Conservation (phyloP, 1,140 invertebrate genomes). For the Stenopsyche tienmushanensis region DNA sequence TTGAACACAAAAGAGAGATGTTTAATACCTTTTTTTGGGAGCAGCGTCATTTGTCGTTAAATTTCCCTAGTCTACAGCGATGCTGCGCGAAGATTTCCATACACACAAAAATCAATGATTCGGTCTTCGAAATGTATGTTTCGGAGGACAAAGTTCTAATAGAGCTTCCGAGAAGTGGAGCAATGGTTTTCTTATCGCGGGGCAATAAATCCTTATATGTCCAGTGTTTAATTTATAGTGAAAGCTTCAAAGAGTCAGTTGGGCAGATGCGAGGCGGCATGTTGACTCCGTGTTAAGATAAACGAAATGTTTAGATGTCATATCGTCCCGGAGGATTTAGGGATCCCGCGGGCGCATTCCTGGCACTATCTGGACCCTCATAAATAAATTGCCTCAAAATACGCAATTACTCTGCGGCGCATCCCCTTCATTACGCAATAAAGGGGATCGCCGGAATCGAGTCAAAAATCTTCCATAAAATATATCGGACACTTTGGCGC, state of each 20-base stretch:
- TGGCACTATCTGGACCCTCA: constrained; percentile 20
- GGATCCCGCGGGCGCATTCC: constrained; percentile 17
- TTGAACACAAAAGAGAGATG: too few species aligned
- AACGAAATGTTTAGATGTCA: constrained; percentile 26
- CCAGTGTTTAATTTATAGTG: constrained; percentile 26
- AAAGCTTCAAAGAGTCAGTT: constrained; percentile 1
- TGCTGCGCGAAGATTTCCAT: too few species aligned
- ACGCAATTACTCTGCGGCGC: constrained; percentile 25
- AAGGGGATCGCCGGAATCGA: not conserved
- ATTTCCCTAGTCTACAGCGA: too few species aligned
- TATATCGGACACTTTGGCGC: not conserved
- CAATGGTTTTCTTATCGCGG: constrained; percentile 12
- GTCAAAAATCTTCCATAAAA: too few species aligned
- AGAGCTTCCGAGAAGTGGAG: constrained; percentile 18
- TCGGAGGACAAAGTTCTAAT: too few species aligned
- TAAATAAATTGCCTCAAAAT: constrained; percentile 34
- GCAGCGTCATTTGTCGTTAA: too few species aligned
- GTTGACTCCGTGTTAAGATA: not conserved
- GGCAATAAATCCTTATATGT: constrained; percentile 16
- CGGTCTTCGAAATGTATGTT: too few species aligned
- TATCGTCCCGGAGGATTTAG: constrained; percentile 17
- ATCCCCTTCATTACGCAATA: not conserved
- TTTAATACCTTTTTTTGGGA: too few species aligned
- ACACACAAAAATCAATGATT: too few species aligned
- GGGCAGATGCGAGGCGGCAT: constrained; percentile 18